Evolutionary conservation across 30 jellyfish, hydroid and myxozoan genomes (phyloP), one percentile per base, ranked within the genome.

Genomic region (Aurelia aurita): DNA sequence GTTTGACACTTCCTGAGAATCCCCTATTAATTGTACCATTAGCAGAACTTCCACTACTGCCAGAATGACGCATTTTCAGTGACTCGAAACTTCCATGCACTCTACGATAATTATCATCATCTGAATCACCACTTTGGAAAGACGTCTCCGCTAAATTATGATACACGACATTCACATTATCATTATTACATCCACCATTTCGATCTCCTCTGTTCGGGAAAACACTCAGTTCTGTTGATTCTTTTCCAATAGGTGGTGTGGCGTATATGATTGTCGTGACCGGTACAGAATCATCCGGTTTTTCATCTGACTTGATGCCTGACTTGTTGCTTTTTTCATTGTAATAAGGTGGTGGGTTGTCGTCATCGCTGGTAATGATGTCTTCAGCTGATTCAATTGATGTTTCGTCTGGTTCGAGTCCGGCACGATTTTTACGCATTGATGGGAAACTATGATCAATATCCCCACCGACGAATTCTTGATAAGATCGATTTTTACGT

Each of bases 331-430:
- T 27, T 12, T 68, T 81, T 20, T 72, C 70, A 5, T 27, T 51
- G 35, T 46, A 44, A 20, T 72, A 60, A 11, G 64, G 79, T 39
- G 72, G 80, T 15, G 60, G 43, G 51, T 35, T 27, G 14, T 60
- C 74, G 25, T 69, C 71, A 10, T 76, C 82, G 49, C 69, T 63
- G 0, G 84, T 61, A 15, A 47, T 45, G 1, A 79, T 16, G 29
- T 79, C 90, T 25, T 81, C 85, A 29, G 91, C 79, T 81, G 91
- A 81, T 35, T 81, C 84, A 14, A 81, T 35, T 3, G 90, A 79
- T 19, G 70, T 79, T 47, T 81, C 84, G 46, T 68, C 82, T 1
- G 91, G 91, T 19, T 46, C 12, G 6, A 23, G 77, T 34, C 91
- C 91, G 11, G 91, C 84, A 35, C 91, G 84, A 35, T 81, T 81